These are phyloP conservation scores for Scolanthus callimorphus DNA, from an alignment of 92 coral and sea anemone species.

Conservation along the genomic window DNA sequence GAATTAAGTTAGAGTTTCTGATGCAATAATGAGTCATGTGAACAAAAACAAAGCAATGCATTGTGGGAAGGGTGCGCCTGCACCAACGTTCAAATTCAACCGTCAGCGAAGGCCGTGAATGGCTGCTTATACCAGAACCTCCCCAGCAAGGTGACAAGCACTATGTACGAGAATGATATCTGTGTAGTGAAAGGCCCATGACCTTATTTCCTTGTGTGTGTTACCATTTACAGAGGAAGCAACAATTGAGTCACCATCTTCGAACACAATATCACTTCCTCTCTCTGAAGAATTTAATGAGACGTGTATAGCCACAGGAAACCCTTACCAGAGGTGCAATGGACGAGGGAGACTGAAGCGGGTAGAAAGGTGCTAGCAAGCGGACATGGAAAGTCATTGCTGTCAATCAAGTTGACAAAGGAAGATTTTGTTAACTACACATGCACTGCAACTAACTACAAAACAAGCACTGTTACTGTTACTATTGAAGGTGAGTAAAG, in stretches of 20 bases:
- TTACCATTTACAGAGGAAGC: no score
- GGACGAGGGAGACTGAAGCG: conserved; percentile 30
- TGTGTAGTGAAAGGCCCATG: no score
- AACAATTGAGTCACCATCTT: background rate
- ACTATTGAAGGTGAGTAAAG: conserved; percentile 4
- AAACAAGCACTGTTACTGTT: background rate
- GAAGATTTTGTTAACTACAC: conserved; percentile 48
- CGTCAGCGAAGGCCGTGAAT: no score
- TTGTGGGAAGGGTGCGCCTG: no score
- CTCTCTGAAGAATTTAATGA: conserved; percentile 19
- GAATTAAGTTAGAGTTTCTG: no score
- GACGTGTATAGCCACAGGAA: conserved; percentile 71
- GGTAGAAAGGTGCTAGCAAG: conserved; percentile 1
- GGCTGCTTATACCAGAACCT: no score
- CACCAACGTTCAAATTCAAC: no score
- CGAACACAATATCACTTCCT: background rate
- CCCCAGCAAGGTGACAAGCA: no score
- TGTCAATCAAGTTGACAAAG: conserved; percentile 25
- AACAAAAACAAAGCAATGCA: no score
- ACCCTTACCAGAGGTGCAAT: conserved; percentile 61
- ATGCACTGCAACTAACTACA: conserved; percentile 68
- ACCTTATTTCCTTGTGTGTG: no score
- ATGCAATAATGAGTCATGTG: no score
- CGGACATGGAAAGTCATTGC: conserved; percentile 19
- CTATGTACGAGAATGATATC: no score